Conservation (phyloP, 64 coral and sea anemone species). For the Montipora cactus region DNA sequence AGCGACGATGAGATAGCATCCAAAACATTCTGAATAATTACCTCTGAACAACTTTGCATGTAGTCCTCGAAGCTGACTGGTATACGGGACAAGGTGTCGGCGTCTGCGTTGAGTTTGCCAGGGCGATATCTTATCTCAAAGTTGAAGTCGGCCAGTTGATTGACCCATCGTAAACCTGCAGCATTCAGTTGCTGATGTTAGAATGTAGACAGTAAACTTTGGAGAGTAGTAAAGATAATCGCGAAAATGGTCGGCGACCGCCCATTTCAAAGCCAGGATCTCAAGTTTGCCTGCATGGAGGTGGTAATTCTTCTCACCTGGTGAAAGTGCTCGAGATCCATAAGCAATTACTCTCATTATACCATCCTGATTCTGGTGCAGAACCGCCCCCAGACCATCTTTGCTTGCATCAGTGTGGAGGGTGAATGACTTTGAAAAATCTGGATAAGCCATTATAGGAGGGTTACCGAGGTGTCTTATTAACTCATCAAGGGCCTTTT, state of each 20-base stretch:
- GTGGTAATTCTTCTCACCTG: slow-evolving; percentile 6
- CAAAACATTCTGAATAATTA: too few species aligned
- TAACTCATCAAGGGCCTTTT: neutral
- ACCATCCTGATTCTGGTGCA: neutral
- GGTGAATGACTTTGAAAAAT: neutral
- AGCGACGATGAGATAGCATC: too few species aligned
- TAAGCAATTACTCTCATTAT: neutral
- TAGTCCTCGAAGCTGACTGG: too few species aligned
- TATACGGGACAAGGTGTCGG: too few species aligned
- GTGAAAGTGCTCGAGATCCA: neutral
- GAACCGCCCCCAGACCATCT: neutral
- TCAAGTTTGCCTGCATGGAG: neutral
- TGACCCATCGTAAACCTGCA: neutral
- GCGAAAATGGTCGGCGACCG: neutral
- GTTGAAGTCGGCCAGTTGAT: neutral
- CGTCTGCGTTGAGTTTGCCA: neutral
- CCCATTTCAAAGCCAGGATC: neutral
- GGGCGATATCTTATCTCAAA: neutral
- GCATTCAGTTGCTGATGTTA: neutral
- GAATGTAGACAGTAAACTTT: neutral
- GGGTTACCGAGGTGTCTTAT: neutral
- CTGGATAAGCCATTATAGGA: neutral
- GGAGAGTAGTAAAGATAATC: neutral
- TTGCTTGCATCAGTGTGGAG: neutral
- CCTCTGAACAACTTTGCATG: too few species aligned